Conservation (phyloP, 2,113 vertebrate genomes). For the Oryzias curvinotus region DNA sequence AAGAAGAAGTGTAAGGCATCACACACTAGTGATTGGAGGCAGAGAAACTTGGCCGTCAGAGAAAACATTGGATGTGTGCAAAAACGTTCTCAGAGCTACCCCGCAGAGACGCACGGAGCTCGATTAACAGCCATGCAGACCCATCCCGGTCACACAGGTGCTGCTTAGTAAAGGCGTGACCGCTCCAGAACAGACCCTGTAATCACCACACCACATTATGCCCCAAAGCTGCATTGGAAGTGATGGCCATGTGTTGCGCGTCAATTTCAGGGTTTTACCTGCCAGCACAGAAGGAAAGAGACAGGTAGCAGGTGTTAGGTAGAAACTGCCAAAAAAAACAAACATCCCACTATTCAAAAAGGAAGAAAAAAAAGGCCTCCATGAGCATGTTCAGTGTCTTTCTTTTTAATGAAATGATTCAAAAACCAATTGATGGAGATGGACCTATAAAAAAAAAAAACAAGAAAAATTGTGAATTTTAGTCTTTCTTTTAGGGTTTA, state of each 20-base stretch:
- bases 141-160: slow-evolving; percentile 56
- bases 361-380: neutral
- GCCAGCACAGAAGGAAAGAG: slow-evolving; percentile 48
- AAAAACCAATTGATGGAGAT: slow-evolving; percentile 53
- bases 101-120: neutral
- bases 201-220: slow-evolving; percentile 36
- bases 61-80: neutral
- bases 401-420: slow-evolving; percentile 60
- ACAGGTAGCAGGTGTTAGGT: slow-evolving; percentile 59
- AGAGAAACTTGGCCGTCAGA: too few species aligned
- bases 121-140: slow-evolving; percentile 6
- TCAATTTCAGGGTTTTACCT: slow-evolving; percentile 64
- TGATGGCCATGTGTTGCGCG: slow-evolving; percentile 45
- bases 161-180: slow-evolving; percentile 55
- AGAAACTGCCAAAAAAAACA: slow-evolving; percentile 57
- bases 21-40: too few species aligned
- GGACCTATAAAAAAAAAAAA: slow-evolving; percentile 16
- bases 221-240: slow-evolving; percentile 31
- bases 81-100: neutral
- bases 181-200: slow-evolving; percentile 39
- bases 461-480: slow-evolving; percentile 21
- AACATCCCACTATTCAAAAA: slow-evolving; percentile 45
- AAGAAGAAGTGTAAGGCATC: too few species aligned
- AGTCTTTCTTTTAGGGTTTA: slow-evolving; percentile 22
- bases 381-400: slow-evolving; percentile 35